Conservation (phyloP, 1,140 invertebrate genomes). For the Micrasema longulum region DNA sequence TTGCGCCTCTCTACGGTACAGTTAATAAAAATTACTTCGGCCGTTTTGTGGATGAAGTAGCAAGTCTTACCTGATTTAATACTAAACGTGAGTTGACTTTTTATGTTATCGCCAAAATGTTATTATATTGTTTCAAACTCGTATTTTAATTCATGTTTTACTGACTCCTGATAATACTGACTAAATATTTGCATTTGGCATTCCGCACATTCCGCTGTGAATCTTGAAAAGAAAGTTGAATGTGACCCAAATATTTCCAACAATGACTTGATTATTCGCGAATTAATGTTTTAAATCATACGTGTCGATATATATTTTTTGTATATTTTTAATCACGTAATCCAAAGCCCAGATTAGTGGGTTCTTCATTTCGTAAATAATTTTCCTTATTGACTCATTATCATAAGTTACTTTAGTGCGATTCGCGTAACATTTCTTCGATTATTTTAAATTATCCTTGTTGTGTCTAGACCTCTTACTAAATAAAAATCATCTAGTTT, state of each 20-base stretch:
- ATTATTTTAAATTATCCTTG: no score
- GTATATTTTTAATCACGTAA: not conserved
- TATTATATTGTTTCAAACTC: not conserved
- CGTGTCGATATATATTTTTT: not conserved
- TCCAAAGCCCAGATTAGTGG: not conserved
- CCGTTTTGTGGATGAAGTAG: not conserved
- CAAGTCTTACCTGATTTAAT: not conserved
- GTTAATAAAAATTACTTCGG: not conserved
- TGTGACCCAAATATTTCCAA: not conserved
- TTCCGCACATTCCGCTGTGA: slow-evolving; percentile 1
- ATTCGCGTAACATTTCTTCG: no score
- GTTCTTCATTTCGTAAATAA: not conserved
- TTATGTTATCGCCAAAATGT: not conserved
- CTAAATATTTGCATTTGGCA: slow-evolving; percentile 6
- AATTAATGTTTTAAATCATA: not conserved
- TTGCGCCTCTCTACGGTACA: not conserved
- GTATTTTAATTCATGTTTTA: not conserved
- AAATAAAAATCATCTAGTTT: no score
- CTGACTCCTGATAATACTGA: not conserved
- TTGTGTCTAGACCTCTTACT: no score
- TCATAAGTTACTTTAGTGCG: no score
- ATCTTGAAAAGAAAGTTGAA: not conserved
- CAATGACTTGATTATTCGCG: slow-evolving; percentile 1
- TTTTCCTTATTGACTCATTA: not conserved
- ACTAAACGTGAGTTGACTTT: not conserved